Evolutionary conservation across 2,113 vertebrate genomes (phyloP).

Genomic region (Phrynosoma platyrhinos): DNA sequence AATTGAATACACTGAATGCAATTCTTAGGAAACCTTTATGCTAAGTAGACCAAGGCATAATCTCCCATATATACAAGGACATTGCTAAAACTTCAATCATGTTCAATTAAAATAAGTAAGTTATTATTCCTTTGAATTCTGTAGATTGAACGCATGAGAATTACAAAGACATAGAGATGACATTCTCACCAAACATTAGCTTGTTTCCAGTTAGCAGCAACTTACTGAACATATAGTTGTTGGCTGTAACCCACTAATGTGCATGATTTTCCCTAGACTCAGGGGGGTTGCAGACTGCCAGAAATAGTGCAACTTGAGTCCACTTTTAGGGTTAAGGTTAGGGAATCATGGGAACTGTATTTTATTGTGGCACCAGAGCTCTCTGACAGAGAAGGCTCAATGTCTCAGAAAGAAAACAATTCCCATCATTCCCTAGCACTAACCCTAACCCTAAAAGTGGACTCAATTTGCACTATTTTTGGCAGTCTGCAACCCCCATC

Average conservation of each 20-base stretch:
- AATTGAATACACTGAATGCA: background rate
- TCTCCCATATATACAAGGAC: background rate
- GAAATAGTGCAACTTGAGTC: no score
- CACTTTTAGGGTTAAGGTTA: no score
- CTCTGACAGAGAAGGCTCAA: no score
- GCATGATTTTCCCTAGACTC: background rate
- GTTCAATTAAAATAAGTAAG: background rate
- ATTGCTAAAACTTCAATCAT: background rate
- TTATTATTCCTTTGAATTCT: constrained; percentile 3
- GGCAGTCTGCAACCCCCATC: no score
- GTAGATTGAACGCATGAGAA: background rate
- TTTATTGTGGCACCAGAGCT: no score
- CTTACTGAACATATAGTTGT: background rate
- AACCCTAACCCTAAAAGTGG: no score
- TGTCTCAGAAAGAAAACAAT: no score
- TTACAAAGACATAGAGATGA: background rate
- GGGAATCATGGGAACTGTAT: no score
- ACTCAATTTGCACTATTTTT: no score
- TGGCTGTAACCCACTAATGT: background rate
- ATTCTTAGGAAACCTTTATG: background rate
- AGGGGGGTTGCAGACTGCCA: no score
- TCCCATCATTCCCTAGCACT: no score
- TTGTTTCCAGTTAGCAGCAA: background rate
- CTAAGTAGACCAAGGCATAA: constrained; percentile 7
- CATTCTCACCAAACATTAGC: background rate